Base-by-base conservation (phyloP, 1,140 invertebrate species). In the Trinorchestia longiramus region DNA sequence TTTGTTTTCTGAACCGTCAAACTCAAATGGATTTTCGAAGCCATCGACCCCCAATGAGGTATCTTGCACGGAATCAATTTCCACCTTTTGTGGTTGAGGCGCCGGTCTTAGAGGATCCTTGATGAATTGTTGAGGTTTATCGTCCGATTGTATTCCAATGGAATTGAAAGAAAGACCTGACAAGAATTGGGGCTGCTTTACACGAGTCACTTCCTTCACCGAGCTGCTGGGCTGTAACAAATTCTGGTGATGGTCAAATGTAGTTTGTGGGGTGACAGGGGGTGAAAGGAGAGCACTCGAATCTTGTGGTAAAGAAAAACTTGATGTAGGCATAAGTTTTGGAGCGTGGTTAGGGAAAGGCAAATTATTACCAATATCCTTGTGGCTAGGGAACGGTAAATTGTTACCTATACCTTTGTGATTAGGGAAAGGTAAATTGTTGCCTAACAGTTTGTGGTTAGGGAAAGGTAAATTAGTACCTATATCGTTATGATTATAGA, bases 121-220 rank as follows among this genome's bases (percentile, higher is more conserved):
- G 4, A 15, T 40, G 44, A 47, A 94, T 17, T 8, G 43, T 1
- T 44, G 43, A 40, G 92, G 92, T 40, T 47, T 45, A 17, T 47
- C 44, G 0, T n/a, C 19, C 36, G 92, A 47, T 28, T 43, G 44
- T 11, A 45, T 0, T 11, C 92, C 92, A 6, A 94, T 47, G 40
- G 92, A 94, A 94, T 94, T 94, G 43, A 94, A 94, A 19, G 92
- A 47, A 45, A 94, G 44, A 40, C 92, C 92, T 45, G 92, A 94
- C 43, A 94, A 47, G 44, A 94, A 94, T 40, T 94, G 92, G 15
- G 92, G 92, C 44, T 94, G 92, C 92, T 94, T 94, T 0, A 94
- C 92, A 43, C 92, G 92, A 45, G 43, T 94, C 17, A 94, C 92
- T 36, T 44, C 92, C 43, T 36, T 43, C 36, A 94, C 44, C 40